These are phyloP conservation scores for Albula glossodonta DNA, from an alignment of 2,113 vertebrate species.

Conservation along the genomic window DNA sequence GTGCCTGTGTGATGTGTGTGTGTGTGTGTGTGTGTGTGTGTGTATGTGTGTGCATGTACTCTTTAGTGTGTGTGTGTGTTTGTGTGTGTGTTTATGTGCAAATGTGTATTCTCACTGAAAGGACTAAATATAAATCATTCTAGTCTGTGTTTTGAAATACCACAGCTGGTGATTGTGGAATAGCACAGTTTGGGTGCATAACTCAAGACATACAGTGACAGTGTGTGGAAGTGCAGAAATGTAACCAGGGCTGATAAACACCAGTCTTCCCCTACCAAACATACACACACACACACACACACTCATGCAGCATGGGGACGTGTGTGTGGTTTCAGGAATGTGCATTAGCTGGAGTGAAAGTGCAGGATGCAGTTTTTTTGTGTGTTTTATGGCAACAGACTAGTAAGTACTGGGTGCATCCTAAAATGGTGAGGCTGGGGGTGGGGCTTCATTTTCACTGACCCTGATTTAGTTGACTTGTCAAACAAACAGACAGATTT, in stretches of 20 bases:
- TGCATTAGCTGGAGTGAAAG: not conserved
- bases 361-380: not conserved
- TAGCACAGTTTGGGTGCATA: not conserved
- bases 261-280: not conserved
- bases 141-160: not conserved
- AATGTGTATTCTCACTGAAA: not conserved
- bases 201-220: not conserved
- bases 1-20: not conserved
- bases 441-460: not conserved
- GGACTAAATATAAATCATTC: not conserved
- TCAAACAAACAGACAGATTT: conserved; percentile 65
- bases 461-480: conserved; percentile 68
- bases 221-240: not conserved
- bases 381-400: not conserved
- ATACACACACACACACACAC: not conserved
- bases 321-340: not conserved
- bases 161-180: not conserved
- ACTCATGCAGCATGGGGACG: not conserved
- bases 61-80: not conserved
- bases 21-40: conserved; percentile 23
- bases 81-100: not conserved
- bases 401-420: not conserved
- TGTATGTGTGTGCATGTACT: not conserved
- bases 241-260: not conserved
- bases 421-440: not conserved